These are phyloP conservation scores for Danio kyathit DNA, from an alignment of 2,797 vertebrate species.

Conservation along the genomic window DNA sequence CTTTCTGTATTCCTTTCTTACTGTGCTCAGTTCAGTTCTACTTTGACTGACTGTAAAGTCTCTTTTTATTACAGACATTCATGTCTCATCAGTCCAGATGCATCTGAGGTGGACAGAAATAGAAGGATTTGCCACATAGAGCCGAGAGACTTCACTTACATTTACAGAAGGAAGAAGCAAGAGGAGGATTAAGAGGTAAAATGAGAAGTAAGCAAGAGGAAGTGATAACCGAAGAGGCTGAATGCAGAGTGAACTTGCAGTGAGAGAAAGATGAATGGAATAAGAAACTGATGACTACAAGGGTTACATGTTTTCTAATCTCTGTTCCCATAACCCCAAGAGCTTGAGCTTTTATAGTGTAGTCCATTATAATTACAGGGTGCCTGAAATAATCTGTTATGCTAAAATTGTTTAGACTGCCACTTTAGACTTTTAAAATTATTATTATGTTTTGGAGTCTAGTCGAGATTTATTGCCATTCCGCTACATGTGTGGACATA, in stretches of 20 bases:
- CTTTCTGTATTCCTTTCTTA: not conserved
- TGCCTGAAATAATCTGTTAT: not conserved
- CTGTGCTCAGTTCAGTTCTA: not conserved
- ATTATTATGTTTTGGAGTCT: not conserved
- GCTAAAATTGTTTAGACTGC: not conserved
- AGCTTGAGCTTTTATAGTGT: not conserved
- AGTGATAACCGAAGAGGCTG: constrained; percentile 4
- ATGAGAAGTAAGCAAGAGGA: constrained; percentile 5
- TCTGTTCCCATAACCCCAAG: not conserved
- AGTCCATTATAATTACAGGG: not conserved
- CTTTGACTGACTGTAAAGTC: not conserved
- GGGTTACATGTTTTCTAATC: not conserved
- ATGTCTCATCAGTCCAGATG: not conserved
- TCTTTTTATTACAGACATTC: constrained; percentile 44
- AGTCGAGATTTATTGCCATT: too few species aligned
- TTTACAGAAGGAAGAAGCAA: constrained; percentile 3
- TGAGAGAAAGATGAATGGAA: not conserved
- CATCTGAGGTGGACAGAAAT: not conserved
- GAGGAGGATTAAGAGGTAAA: constrained; percentile 17
- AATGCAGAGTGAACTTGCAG: not conserved
- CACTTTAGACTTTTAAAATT: not conserved
- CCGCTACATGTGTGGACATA: too few species aligned
- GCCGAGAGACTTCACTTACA: not conserved
- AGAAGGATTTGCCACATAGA: not conserved
- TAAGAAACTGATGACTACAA: not conserved